Evolutionary conservation across 2,797 vertebrate species (phyloP).

Genomic region (Xiphophorus birchmanni): DNA sequence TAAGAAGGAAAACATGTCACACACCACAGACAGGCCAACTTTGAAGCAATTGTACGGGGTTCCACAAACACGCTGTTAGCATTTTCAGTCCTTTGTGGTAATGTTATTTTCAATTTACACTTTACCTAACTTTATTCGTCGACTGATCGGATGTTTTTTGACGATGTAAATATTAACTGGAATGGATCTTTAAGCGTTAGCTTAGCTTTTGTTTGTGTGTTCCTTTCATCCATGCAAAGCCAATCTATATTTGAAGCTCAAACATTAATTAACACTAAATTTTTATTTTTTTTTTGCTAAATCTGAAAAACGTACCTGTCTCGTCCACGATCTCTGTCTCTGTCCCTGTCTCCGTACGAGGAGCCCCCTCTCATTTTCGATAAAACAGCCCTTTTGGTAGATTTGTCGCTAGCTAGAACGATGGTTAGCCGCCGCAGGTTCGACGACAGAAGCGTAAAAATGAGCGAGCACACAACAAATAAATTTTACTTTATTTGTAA

Average conservation of each 20-base stretch:
- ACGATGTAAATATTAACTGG: background rate
- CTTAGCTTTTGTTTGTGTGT: conserved; percentile 2
- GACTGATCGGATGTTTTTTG: background rate
- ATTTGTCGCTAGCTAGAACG: conserved; percentile 9
- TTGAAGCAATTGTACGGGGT: background rate
- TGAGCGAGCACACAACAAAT: rapidly evolving
- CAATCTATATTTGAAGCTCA: no score
- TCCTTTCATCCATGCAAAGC: background rate
- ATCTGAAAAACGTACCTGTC: conserved; percentile 74
- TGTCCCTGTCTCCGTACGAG: conserved; percentile 82
- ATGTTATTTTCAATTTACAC: background rate
- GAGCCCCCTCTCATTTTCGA: conserved; percentile 81
- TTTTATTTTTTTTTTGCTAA: background rate
- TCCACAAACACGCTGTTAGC: background rate
- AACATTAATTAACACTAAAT: background rate
- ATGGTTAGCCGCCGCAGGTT: background rate
- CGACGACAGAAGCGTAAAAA: background rate
- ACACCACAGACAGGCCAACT: background rate
- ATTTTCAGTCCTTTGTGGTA: background rate
- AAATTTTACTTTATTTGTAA: no score
- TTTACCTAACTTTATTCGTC: no score
- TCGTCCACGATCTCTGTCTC: conserved; percentile 90
- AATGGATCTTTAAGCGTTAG: background rate
- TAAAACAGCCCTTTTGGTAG: background rate
- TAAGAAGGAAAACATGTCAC: background rate